Base-by-base conservation (phyloP, 2,888 invertebrate species). In the Perithous albicinctus region DNA sequence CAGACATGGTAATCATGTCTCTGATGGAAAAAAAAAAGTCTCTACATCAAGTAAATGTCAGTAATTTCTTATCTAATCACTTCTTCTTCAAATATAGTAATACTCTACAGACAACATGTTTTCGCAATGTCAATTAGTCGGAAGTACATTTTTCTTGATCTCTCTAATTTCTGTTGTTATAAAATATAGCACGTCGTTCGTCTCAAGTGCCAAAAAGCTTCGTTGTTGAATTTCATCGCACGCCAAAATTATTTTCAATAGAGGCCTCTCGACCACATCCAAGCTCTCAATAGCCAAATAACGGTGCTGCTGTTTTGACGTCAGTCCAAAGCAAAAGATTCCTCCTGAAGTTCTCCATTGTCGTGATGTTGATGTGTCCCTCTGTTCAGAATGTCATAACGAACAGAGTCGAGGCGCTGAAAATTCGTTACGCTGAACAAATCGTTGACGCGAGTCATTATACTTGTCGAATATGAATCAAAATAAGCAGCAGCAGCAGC, bases 391-490 rank as follows among this genome's bases (percentile, higher is more conserved):
- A 75, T 78, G 64, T 43, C 38, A 51, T 63, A 77, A 81, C 77
- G 73, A 73, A 46, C 43, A 15, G n/a, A 61, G 80, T 72, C 76
- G 80, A 59, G 46, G 69, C 73, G 69, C 76, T 26, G 51, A 72
- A 84, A 29, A 32, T 59, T 67, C 56, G 82, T 84, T 48, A 80
- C 67, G 82, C 12, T 84, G 87, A 81, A 85, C 77, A 67, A 85
- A 87, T 87, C 86, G 80, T 76, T 84, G 88, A 86, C 76, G 83
- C 86, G 86, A 85, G 85, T 87, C 87, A 85, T 87, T 85, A 84
- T 85, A 84, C 78, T 86, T 86, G 67, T 84, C 85, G 86, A 86
- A 87, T 84, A 79, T 85, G 88, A 87, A 90, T 88, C 87, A 86
- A 88, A 88, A 88, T 82, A 70, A 78, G 76, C 76, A 77, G 76